Base-by-base conservation (phyloP, 2,888 invertebrate genomes). In the Oligia latruncula region DNA sequence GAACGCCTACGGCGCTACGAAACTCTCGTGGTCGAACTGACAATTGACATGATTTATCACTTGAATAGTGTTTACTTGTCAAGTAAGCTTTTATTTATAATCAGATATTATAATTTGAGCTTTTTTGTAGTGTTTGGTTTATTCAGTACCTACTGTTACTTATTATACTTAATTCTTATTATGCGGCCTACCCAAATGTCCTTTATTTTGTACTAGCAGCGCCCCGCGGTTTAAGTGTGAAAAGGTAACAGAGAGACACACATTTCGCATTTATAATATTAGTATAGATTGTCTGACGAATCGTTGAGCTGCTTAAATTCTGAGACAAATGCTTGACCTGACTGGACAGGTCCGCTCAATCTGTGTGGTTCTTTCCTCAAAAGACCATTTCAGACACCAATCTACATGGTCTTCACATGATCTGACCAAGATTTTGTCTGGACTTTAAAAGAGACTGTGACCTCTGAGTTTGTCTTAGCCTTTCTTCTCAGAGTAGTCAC, bases 1-100 rank as follows among this genome's bases (percentile, higher is more conserved):
- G 71, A 40, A 60, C 3, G 60, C 40, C 58, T 60, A 60, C 71
- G n/a, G n/a, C 11, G 71, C 71, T 71, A 71, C 60, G 60, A n/a
- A 60, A 71, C 3, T 58, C 4, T 71, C 17, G 17, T 23, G 8
- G 20, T 17, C 35, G 0, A 23, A 52, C 35, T 40, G 35, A 35
- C 9, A 35, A 17, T 71, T 29, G 11, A 9, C 15, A 55, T 15
- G 2, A 71, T 40, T 55, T 58, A n/a, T 71, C 6, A n/a, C 17
- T 17, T 6, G 11, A 40, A 5, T n/a, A 40, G 3, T 55, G 55
- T 55, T 23, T 23, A 71, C 11, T 17, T 40, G 3, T 4, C 40
- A 40, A 1, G 9, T 40, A 15, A 55, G 23, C 5, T 23, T n/a
- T 55, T 35, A 23, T 55, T 55, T 5, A 35, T 23, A 40, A 29